These are phyloP conservation scores for Naso thynnoides DNA, from an alignment of 2,797 vertebrate genomes.

Conservation along the genomic window DNA sequence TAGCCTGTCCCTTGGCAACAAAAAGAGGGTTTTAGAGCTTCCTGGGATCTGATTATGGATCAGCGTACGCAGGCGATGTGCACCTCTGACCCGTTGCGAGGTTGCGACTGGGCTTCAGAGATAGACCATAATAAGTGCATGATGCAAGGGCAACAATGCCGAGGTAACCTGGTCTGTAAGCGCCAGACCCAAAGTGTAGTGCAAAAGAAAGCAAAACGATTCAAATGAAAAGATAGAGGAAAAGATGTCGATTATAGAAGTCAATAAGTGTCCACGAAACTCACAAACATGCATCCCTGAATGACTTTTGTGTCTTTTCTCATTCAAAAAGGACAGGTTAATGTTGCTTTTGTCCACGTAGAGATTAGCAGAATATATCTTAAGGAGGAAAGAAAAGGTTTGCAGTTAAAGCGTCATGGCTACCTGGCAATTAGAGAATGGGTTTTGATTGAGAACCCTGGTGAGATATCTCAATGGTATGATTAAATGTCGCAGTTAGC, in stretches of 20 bases:
- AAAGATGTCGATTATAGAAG: conserved; percentile 76
- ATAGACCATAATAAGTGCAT: conserved; percentile 87
- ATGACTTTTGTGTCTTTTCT: conserved; percentile 83
- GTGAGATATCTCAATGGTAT: conserved; percentile 73
- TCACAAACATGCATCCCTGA: conserved; percentile 89
- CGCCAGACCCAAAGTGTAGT: conserved; percentile 86
- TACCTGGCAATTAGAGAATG: conserved; percentile 80
- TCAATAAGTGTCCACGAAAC: conserved; percentile 84
- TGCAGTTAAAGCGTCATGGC: conserved; percentile 82
- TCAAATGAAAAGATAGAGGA: conserved; percentile 70
- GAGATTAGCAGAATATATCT: conserved; percentile 78
- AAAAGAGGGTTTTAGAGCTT: conserved; percentile 42
- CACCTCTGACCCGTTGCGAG: conserved; percentile 69
- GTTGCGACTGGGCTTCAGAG: conserved; percentile 76
- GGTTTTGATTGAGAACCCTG: conserved; percentile 77
- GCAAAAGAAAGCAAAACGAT: conserved; percentile 86
- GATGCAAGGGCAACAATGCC: conserved; percentile 86
- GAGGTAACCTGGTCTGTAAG: conserved; percentile 88
- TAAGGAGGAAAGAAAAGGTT: conserved; percentile 80
- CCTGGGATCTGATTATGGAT: conserved; percentile 68
- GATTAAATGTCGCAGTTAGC: conserved; percentile 72
- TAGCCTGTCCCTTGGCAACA: conserved; percentile 68
- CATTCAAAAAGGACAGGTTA: conserved; percentile 78
- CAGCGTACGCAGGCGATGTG: conserved; percentile 62
- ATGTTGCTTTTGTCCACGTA: conserved; percentile 80